Percentiles rank a stretch among this genome's conserved stretches.
Conservation (phyloP, 2,888 invertebrate genomes). For the Plagodis dolabraria region DNA sequence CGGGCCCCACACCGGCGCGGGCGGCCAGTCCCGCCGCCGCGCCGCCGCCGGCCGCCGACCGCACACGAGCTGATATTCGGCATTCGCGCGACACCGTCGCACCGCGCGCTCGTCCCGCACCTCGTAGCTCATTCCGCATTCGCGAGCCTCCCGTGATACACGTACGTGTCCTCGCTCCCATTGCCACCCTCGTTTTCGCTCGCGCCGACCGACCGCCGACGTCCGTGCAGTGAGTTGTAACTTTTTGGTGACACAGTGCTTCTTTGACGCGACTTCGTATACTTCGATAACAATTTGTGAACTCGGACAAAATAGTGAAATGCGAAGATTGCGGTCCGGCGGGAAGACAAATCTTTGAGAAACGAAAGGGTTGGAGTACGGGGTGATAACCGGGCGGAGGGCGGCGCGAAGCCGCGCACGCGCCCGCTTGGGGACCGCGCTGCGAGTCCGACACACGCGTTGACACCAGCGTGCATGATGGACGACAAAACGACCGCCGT, state of each 20-base stretch:
- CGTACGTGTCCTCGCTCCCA: slow-evolving; percentile 57
- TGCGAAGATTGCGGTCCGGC: slow-evolving; percentile 68
- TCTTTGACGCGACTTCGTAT: slow-evolving; percentile 37
- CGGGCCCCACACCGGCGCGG: slow-evolving; percentile 63
- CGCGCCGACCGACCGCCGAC: slow-evolving; percentile 46
- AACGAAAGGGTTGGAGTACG: slow-evolving; percentile 77
- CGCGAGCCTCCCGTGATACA: slow-evolving; percentile 67
- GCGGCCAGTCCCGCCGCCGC: slow-evolving; percentile 51
- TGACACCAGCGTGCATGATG: slow-evolving; percentile 71
- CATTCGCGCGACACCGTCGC: slow-evolving; percentile 72
- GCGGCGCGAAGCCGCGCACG: slow-evolving; percentile 75
- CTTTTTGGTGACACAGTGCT: slow-evolving; percentile 58
- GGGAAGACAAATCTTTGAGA: slow-evolving; percentile 69
- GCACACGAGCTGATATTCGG: slow-evolving; percentile 61
- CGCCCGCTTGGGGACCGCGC: slow-evolving; percentile 57
- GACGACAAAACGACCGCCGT: slow-evolving; percentile 77
- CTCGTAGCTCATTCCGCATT: slow-evolving; percentile 60
- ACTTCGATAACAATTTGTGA: slow-evolving; percentile 28
- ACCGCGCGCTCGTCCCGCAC: slow-evolving; percentile 58
- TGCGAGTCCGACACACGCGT: slow-evolving; percentile 65
- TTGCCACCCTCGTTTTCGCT: slow-evolving; percentile 49
- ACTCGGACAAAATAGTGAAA: slow-evolving; percentile 55
- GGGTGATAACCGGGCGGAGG: slow-evolving; percentile 71
- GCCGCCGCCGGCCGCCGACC: slow-evolving; percentile 43
- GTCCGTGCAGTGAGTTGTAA: slow-evolving; percentile 62